phyloP scores from a whole-genome alignment of 1,140 invertebrate genomes.

The Zaprionus gabonicus region DNA sequence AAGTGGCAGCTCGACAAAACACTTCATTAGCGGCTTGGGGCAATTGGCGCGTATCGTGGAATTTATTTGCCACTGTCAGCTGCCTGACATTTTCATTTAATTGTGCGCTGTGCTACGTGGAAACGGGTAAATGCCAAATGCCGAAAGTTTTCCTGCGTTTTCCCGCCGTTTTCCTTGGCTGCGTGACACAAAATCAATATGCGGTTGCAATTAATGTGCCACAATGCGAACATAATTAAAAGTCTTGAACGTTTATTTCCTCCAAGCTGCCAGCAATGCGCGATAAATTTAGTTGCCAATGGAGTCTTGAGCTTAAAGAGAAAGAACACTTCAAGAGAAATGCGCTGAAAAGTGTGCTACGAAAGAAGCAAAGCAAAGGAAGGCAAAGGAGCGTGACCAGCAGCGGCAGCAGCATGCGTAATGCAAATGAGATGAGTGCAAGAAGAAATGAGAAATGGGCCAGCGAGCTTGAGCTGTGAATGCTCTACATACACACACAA shows the following conservation, averaged over 20 bases:
- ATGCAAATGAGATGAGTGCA: constrained; percentile 2
- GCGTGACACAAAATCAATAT: constrained; percentile 45
- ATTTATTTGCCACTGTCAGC: constrained; percentile 45
- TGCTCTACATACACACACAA: constrained; percentile 17
- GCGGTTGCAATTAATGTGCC: constrained; percentile 41
- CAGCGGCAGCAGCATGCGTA: constrained; percentile 3
- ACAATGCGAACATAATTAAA: constrained; percentile 34
- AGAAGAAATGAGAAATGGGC: constrained; percentile 30
- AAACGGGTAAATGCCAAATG: constrained; percentile 8
- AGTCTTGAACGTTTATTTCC: constrained; percentile 5
- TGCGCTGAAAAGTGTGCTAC: constrained; percentile 38
- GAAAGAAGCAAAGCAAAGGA: background rate
- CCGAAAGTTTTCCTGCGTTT: constrained; percentile 35
- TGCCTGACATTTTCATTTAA: constrained; percentile 49
- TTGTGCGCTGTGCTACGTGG: constrained; percentile 27
- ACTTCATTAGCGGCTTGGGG: constrained; percentile 50
- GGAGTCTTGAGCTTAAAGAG: background rate
- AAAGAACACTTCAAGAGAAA: background rate
- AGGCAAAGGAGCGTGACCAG: background rate
- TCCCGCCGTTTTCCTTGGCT: constrained; percentile 5
- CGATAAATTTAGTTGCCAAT: constrained; percentile 7
- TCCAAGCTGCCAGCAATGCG: background rate
- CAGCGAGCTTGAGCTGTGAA: constrained; percentile 2
- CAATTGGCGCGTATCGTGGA: constrained; percentile 50
- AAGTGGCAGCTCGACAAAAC: constrained; percentile 21